Evolutionary conservation across 2,113 vertebrate genomes (phyloP).

Genomic region (Numenius arquata): DNA sequence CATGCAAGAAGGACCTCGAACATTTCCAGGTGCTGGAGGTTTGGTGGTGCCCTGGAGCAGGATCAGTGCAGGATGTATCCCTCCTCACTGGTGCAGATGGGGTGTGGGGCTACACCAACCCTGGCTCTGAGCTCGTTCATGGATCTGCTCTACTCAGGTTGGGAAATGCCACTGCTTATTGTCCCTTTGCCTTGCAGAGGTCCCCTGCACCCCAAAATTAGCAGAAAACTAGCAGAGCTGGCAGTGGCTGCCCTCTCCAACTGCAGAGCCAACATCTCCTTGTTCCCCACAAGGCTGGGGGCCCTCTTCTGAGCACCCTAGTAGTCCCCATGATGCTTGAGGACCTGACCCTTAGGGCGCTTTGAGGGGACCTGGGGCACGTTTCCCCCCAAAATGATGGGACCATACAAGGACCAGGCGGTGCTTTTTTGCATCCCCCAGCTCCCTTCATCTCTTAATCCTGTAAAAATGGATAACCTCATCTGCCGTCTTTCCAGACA

Average conservation of each 20-base stretch:
- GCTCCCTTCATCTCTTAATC: neutral
- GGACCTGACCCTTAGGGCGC: neutral
- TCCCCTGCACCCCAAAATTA: neutral
- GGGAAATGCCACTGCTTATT: neutral
- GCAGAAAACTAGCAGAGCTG: neutral
- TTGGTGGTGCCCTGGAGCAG: neutral
- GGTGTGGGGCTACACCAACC: neutral
- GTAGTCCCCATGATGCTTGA: neutral
- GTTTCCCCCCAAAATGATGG: neutral
- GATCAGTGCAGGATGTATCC: neutral
- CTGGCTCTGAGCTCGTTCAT: neutral
- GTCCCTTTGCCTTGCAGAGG: neutral
- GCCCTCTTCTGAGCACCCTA: neutral
- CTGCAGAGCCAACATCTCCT: neutral
- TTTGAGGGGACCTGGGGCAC: neutral
- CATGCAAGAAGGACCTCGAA: neutral
- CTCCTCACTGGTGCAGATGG: too few relatives aligned
- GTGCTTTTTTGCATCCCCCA: neutral
- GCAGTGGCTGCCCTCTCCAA: neutral
- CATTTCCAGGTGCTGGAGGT: neutral
- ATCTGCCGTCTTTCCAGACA: fast-evolving
- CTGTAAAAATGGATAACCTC: neutral
- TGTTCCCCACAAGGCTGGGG: neutral
- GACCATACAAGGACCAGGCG: neutral
- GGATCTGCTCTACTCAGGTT: neutral